These are phyloP conservation scores for Mercenaria mercenaria DNA, from an alignment of 1,140 invertebrate genomes.

Conservation along the genomic window DNA sequence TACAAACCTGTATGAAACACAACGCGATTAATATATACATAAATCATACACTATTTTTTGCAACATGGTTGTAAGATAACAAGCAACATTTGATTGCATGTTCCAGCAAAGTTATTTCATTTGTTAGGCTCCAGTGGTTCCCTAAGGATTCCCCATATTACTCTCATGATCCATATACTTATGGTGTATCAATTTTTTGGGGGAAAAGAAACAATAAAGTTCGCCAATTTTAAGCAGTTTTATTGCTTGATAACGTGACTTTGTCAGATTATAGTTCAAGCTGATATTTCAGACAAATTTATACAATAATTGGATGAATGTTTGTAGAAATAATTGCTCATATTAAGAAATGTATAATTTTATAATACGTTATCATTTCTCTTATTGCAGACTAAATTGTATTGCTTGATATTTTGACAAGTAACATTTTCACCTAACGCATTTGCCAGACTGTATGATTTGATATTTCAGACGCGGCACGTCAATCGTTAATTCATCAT, in stretches of 20 bases:
- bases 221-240: slow-evolving; percentile 2
- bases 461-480: too few species aligned
- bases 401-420: too few species aligned
- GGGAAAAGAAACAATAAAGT: background rate
- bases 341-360: background rate
- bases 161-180: slow-evolving; percentile 3
- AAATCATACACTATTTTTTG: too few species aligned
- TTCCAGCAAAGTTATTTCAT: background rate
- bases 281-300: background rate
- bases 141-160: background rate
- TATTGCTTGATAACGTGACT: background rate
- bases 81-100: background rate
- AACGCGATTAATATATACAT: too few species aligned
- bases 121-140: background rate
- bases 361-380: too few species aligned
- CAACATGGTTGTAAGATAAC: too few species aligned
- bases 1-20: too few species aligned
- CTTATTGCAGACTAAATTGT: too few species aligned
- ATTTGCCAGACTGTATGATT: too few species aligned
- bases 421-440: too few species aligned
- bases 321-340: background rate
- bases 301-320: background rate
- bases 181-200: background rate
- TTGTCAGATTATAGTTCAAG: background rate
- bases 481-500: too few species aligned